Evolutionary conservation across 2,797 vertebrate species (phyloP).

Genomic region (Danio kyathit): DNA sequence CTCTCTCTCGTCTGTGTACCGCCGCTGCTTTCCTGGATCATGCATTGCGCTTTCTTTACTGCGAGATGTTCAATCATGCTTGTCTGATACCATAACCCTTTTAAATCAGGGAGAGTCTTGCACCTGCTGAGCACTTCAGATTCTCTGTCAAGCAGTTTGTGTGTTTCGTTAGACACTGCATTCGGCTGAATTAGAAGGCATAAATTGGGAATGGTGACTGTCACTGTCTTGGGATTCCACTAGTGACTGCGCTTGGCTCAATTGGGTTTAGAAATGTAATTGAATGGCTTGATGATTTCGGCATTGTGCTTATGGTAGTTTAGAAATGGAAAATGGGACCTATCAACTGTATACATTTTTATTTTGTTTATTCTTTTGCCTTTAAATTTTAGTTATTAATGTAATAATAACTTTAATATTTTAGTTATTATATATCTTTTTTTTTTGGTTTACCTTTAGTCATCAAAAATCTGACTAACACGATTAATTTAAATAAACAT

Average conservation of each 20-base stretch:
- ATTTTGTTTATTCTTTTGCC: neutral
- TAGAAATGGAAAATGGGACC: neutral
- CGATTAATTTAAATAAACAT: too few relatives aligned
- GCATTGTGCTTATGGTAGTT: neutral
- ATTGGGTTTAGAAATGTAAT: neutral
- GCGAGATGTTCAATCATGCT: constrained; percentile 21
- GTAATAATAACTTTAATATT: too few relatives aligned
- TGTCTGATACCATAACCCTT: constrained; percentile 17
- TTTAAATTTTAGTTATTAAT: too few relatives aligned
- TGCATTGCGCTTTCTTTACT: neutral
- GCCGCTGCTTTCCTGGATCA: neutral
- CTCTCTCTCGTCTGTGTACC: constrained; percentile 29
- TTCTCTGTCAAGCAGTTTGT: neutral
- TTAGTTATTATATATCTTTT: too few relatives aligned
- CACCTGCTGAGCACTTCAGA: constrained; percentile 1
- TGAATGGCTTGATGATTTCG: neutral
- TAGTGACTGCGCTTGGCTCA: neutral
- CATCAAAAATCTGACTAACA: too few relatives aligned
- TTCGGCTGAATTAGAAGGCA: neutral
- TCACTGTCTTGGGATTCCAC: neutral
- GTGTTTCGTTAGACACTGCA: neutral
- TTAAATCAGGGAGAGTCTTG: constrained; percentile 30
- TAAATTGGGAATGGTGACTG: constrained; percentile 1
- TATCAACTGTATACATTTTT: neutral
- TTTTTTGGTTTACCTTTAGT: too few relatives aligned